A percentile compares a stretch with the other conserved stretches of the same genome.
phyloP scores from a whole-genome alignment of 2,888 invertebrate genomes.

The Drosophila formosana region DNA sequence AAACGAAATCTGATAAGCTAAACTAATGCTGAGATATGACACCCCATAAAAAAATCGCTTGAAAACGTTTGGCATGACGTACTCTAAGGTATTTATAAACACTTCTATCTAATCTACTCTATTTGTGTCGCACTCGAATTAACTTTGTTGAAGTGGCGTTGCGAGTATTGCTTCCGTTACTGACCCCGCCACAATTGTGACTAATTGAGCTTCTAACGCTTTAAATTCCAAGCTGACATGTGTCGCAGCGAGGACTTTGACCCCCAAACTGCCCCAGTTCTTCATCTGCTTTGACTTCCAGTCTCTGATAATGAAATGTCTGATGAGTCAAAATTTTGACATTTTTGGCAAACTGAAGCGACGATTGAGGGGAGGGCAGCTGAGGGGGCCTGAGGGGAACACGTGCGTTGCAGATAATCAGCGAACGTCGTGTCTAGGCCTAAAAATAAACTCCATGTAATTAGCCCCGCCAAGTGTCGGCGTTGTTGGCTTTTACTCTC shows the following conservation, averaged over 20 bases:
- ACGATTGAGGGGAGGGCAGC: constrained; percentile 23
- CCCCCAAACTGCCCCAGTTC: not conserved
- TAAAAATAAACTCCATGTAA: constrained; percentile 80
- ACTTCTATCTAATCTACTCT: constrained; percentile 27
- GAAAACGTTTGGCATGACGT: too few relatives aligned
- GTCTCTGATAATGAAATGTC: constrained; percentile 64
- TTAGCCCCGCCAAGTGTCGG: constrained; percentile 73
- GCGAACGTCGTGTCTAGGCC: constrained; percentile 74
- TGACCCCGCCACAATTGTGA: constrained; percentile 19
- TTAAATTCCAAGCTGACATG: constrained; percentile 3
- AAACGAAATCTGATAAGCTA: too few relatives aligned
- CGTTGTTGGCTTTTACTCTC: constrained; percentile 20
- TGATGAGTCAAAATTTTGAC: constrained; percentile 44
- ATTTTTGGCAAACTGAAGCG: constrained; percentile 57
- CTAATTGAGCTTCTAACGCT: constrained; percentile 5
- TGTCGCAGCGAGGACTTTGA: constrained; percentile 3
- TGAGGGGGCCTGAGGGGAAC: constrained; percentile 34
- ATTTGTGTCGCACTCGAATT: too few relatives aligned
- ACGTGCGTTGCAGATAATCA: constrained; percentile 79
- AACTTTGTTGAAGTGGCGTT: too few relatives aligned
- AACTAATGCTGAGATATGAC: too few relatives aligned
- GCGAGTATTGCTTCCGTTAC: constrained; percentile 1
- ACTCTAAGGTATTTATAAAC: not conserved
- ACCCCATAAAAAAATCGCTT: too few relatives aligned
- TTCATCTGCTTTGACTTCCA: not conserved